Conservation (phyloP, 2,888 invertebrate species). For the Tipula helvola region DNA sequence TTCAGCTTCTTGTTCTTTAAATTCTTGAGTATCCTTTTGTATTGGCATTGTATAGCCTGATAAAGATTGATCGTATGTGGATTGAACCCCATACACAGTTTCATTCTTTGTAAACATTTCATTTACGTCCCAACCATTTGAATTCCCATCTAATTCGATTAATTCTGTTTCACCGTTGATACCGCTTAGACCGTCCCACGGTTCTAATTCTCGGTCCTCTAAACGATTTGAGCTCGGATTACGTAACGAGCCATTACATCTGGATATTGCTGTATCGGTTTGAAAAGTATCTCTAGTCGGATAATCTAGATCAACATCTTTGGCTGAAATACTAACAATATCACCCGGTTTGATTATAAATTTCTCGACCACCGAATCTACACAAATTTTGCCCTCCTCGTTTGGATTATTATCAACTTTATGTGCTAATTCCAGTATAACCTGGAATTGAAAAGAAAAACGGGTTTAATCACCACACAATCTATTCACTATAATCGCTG, state of each 20-base stretch:
- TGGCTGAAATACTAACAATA: constrained; percentile 69
- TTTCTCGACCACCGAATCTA: constrained; percentile 62
- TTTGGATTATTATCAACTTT: constrained; percentile 30
- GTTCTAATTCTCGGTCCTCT: constrained; percentile 63
- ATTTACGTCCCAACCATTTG: constrained; percentile 92
- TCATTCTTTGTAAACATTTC: constrained; percentile 96
- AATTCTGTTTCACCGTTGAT: constrained; percentile 46
- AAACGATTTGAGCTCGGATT: constrained; percentile 25
- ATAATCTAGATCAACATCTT: constrained; percentile 79
- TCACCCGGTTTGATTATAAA: constrained; percentile 74
- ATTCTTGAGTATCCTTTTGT: constrained; percentile 79
- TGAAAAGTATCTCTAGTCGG: constrained; percentile 79
- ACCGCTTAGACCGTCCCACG: constrained; percentile 62
- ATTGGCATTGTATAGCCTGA: constrained; percentile 85
- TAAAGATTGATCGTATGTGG: constrained; percentile 83
- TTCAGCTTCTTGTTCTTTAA: constrained; percentile 48
- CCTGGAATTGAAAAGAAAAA: constrained; percentile 25
- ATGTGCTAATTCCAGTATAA: constrained; percentile 77
- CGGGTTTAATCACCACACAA: not conserved
- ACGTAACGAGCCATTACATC: constrained; percentile 50
- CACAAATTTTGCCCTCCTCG: constrained; percentile 38
- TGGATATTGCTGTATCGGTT: constrained; percentile 80
- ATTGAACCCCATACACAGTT: constrained; percentile 79
- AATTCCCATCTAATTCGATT: constrained; percentile 58
- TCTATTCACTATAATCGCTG: constrained; percentile 20